A percentile compares a stretch with the other conserved stretches of the same genome.
Conservation (phyloP, 2,113 vertebrate species). For the Melierax canorus region DNA sequence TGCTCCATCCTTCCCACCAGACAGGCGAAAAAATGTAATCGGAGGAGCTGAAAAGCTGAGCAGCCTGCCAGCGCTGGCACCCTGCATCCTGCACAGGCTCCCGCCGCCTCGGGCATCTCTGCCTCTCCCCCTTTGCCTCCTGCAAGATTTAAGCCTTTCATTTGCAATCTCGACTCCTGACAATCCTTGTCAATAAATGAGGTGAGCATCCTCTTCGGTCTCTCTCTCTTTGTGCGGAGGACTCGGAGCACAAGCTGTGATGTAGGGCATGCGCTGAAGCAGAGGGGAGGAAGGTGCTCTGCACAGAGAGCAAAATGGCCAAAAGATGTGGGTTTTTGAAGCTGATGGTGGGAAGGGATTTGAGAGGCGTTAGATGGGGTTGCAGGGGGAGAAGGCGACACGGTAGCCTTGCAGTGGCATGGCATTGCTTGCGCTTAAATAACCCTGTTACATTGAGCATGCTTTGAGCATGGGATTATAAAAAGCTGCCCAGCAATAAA, state of each 20-base stretch:
- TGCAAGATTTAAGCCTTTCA: not conserved
- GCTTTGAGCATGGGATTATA: not conserved
- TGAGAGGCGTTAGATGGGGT: not conserved
- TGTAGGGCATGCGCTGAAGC: not conserved
- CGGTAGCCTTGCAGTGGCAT: not conserved
- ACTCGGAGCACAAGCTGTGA: rapidly evolving
- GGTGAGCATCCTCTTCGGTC: conserved; percentile 26
- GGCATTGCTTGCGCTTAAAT: not conserved
- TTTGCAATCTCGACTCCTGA: not conserved
- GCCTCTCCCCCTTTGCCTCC: not conserved
- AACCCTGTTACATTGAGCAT: not conserved
- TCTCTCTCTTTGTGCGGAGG: not conserved
- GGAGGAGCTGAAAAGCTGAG: not conserved
- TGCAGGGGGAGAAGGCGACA: not conserved
- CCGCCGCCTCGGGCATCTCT: not conserved
- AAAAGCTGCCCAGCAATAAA: not conserved
- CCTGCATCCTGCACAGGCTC: not conserved
- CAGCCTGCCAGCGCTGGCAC: not conserved
- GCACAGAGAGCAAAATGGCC: not conserved
- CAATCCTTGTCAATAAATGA: conserved; percentile 25
- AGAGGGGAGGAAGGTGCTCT: not conserved
- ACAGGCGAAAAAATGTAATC: not conserved
- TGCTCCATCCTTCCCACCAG: not conserved
- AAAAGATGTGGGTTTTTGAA: not conserved
- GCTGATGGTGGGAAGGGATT: not conserved